Evolutionary conservation across 2,797 vertebrate species (phyloP).

Genomic region (Darevskia nairensis): DNA sequence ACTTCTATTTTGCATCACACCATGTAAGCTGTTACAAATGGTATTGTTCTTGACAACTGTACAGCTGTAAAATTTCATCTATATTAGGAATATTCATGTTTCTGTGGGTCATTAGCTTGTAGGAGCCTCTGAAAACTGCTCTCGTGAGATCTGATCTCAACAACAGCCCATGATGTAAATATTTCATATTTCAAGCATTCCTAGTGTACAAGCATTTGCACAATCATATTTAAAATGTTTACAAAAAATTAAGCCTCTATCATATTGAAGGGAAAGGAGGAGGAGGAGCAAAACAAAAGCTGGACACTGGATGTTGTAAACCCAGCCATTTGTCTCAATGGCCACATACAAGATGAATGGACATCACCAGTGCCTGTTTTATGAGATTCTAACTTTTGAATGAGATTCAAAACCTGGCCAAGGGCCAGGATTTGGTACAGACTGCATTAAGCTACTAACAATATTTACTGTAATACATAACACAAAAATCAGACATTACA

Average conservation of each 20-base stretch:
- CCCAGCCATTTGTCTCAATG: background rate
- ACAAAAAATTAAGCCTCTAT: background rate
- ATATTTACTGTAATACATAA: background rate
- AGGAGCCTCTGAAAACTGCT: background rate
- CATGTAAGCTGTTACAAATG: background rate
- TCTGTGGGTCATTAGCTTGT: background rate
- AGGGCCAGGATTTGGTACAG: slow-evolving; percentile 13
- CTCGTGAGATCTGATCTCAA: background rate
- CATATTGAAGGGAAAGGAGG: background rate
- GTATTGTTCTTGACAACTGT: background rate
- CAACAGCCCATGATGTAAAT: background rate
- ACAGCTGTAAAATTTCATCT: background rate
- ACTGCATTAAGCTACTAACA: background rate
- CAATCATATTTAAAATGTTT: background rate
- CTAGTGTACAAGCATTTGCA: background rate
- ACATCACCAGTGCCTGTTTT: background rate
- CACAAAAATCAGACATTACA: slow-evolving; percentile 15
- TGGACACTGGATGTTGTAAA: background rate
- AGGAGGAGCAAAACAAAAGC: background rate
- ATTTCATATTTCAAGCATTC: background rate
- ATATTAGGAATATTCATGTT: background rate
- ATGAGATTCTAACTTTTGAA: background rate
- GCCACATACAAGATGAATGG: background rate
- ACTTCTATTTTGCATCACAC: background rate
- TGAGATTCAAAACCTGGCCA: too few relatives aligned